Conservation (phyloP, 1,140 invertebrate species). For the Euura lappo region DNA sequence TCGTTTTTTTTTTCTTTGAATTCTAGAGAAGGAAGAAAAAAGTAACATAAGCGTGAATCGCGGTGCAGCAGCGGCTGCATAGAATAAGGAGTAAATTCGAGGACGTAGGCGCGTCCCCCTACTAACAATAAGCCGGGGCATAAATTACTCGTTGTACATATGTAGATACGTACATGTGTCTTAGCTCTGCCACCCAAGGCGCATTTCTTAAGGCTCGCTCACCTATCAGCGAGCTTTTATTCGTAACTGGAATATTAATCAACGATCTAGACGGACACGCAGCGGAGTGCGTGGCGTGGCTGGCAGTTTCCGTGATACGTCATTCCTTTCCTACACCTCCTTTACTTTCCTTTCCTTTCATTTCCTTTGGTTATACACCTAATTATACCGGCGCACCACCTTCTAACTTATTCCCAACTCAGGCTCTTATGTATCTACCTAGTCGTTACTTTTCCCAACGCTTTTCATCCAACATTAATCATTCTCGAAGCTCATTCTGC, state of each 20-base stretch:
- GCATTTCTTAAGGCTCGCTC: background rate
- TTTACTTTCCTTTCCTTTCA: too few relatives aligned
- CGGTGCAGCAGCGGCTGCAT: background rate
- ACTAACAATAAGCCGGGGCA: background rate
- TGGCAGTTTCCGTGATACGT: too few relatives aligned
- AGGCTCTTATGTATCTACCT: too few relatives aligned
- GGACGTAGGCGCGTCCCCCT: background rate
- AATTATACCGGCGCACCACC: too few relatives aligned
- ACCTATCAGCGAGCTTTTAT: conserved; percentile 1
- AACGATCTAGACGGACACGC: background rate
- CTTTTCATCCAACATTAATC: too few relatives aligned
- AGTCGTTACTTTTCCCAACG: too few relatives aligned
- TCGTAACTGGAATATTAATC: conserved; percentile 7
- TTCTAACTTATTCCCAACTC: too few relatives aligned
- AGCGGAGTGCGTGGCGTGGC: too few relatives aligned
- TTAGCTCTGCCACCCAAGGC: background rate
- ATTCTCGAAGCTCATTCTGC: too few relatives aligned
- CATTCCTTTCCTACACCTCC: too few relatives aligned
- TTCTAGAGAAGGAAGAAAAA: background rate
- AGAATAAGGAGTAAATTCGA: background rate
- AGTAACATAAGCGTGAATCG: background rate
- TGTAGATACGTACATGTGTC: too few relatives aligned
- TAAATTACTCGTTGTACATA: background rate
- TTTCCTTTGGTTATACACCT: too few relatives aligned
- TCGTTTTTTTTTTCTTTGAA: background rate